These are phyloP conservation scores for Plagodis dolabraria DNA, from an alignment of 2,888 invertebrate genomes.

Conservation along the genomic window DNA sequence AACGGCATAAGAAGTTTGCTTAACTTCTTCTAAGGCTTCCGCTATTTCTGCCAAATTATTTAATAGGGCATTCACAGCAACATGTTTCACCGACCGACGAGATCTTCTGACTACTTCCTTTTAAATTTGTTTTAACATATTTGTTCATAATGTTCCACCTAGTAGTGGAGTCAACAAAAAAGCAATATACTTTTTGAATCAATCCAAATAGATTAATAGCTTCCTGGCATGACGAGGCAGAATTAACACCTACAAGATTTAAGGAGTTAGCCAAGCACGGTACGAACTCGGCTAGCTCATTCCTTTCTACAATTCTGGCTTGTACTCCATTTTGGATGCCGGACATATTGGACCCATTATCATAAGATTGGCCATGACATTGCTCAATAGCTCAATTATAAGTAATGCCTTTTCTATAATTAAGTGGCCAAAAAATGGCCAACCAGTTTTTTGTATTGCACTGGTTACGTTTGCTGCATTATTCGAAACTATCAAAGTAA, in stretches of 20 bases:
- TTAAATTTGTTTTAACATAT: not conserved
- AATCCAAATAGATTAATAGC: not conserved
- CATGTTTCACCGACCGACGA: slow-evolving; percentile 1
- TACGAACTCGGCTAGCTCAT: not conserved
- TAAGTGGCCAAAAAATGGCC: no score
- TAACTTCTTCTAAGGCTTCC: slow-evolving; percentile 30
- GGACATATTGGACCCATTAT: slow-evolving; percentile 3
- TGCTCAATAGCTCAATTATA: not conserved
- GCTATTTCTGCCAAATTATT: slow-evolving; percentile 17
- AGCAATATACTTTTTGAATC: not conserved
- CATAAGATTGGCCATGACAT: slow-evolving; percentile 1
- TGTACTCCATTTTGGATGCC: not conserved
- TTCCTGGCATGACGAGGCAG: slow-evolving; percentile 1
- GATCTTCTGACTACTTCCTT: slow-evolving; percentile 1
- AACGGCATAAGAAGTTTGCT: slow-evolving; percentile 26
- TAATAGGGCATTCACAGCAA: slow-evolving; percentile 2
- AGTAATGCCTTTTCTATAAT: no score
- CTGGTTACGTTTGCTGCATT: no score
- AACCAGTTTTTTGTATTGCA: no score
- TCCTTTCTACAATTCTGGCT: slow-evolving; percentile 1
- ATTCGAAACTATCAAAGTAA: no score
- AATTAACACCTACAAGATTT: not conserved
- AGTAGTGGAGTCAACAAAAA: slow-evolving; percentile 1
- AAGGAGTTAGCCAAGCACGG: not conserved
- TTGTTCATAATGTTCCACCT: not conserved